Evolutionary conservation across 2,888 invertebrate genomes (phyloP).

Genomic region (Ormyrus pomaceus): DNA sequence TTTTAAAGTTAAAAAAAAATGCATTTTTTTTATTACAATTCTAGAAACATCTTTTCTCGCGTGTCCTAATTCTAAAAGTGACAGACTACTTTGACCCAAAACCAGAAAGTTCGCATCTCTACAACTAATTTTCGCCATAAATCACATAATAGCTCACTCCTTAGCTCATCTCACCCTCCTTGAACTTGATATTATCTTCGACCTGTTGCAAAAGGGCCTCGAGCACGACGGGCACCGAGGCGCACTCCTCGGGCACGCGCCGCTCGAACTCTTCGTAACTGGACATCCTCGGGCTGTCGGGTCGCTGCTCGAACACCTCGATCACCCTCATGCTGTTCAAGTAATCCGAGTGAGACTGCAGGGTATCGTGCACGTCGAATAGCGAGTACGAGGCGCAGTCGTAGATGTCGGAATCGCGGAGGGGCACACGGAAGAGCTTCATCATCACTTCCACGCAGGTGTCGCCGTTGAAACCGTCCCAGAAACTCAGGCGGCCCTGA

Average conservation of each 20-base stretch:
- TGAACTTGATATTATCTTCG: conserved; percentile 53
- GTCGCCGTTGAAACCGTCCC: conserved; percentile 58
- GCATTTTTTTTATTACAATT: too few relatives aligned
- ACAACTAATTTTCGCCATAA: too few relatives aligned
- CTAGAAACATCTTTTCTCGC: too few relatives aligned
- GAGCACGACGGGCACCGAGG: conserved; percentile 63
- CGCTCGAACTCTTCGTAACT: conserved; percentile 61
- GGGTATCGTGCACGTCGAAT: conserved; percentile 78
- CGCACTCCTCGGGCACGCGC: conserved; percentile 62
- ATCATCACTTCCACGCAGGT: conserved; percentile 1
- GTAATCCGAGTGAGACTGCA: conserved; percentile 76
- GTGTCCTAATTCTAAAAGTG: too few relatives aligned
- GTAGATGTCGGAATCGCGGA: conserved; percentile 73
- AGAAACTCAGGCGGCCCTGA: conserved; percentile 58
- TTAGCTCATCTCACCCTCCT: not conserved
- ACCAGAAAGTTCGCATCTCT: too few relatives aligned
- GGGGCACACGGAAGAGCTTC: not conserved
- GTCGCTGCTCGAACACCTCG: conserved; percentile 54
- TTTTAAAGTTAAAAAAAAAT: too few relatives aligned
- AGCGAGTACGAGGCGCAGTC: conserved; percentile 77
- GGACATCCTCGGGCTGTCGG: conserved; percentile 24
- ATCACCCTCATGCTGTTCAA: conserved; percentile 75
- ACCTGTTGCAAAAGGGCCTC: conserved; percentile 67
- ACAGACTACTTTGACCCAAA: too few relatives aligned
- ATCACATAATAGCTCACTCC: too few relatives aligned